Conservation (phyloP, 2,888 invertebrate species). For the Catocala nupta region DNA sequence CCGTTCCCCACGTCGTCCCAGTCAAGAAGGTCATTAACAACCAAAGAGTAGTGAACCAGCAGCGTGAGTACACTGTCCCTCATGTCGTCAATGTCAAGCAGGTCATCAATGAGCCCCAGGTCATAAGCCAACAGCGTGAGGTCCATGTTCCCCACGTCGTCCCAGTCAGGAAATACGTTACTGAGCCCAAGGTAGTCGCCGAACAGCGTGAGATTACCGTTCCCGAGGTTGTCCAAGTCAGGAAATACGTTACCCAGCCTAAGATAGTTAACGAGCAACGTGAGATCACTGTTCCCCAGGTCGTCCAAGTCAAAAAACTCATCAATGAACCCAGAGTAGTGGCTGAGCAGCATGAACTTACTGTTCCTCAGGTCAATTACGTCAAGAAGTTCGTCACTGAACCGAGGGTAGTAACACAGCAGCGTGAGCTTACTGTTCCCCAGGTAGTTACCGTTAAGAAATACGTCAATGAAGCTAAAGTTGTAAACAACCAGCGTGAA, state of each 20-base stretch:
- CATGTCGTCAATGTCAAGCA: not conserved
- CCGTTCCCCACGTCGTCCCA: slow-evolving; percentile 27
- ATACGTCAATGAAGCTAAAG: slow-evolving; percentile 23
- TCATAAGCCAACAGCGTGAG: slow-evolving; percentile 56
- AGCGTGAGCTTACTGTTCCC: slow-evolving; percentile 7
- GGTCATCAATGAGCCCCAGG: slow-evolving; percentile 32
- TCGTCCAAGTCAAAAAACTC: slow-evolving; percentile 45
- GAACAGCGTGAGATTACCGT: too few relatives aligned
- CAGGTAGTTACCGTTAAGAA: too few relatives aligned
- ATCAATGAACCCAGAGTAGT: too few relatives aligned
- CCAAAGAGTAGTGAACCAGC: too few relatives aligned
- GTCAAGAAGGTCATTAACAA: not conserved
- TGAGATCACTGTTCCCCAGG: slow-evolving; percentile 57
- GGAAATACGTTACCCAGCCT: not conserved
- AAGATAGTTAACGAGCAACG: slow-evolving; percentile 62
- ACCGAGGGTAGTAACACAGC: slow-evolving; percentile 62
- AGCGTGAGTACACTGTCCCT: slow-evolving; percentile 49
- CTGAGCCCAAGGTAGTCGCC: slow-evolving; percentile 9
- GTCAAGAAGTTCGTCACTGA: too few relatives aligned
- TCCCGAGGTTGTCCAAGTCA: too few relatives aligned
- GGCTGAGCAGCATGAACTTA: too few relatives aligned
- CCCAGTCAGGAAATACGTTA: slow-evolving; percentile 60
- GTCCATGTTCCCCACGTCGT: slow-evolving; percentile 54
- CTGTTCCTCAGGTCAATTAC: too few relatives aligned
- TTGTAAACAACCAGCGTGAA: not conserved